Conservation (phyloP, 2,888 invertebrate genomes). For the Andrena praecox region DNA sequence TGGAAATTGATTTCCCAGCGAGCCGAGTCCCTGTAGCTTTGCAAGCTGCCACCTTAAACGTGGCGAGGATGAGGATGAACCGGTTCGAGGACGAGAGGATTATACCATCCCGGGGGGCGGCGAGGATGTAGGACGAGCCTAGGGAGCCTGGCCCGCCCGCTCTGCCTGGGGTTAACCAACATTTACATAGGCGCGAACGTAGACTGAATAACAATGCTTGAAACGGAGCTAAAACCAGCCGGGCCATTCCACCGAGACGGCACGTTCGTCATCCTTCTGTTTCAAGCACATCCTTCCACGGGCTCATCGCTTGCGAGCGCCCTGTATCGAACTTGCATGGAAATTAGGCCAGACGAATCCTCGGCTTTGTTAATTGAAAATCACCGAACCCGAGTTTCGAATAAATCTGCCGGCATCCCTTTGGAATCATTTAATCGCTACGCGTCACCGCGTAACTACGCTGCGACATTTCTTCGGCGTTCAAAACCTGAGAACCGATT, state of each 20-base stretch:
- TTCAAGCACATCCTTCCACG: slow-evolving; percentile 41
- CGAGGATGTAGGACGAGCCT: slow-evolving; percentile 66
- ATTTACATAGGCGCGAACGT: slow-evolving; percentile 78
- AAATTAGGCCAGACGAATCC: slow-evolving; percentile 38
- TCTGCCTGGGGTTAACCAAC: slow-evolving; percentile 75
- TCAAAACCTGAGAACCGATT: too few species aligned
- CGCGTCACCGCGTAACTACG: background rate
- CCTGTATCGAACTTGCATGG: slow-evolving; percentile 52
- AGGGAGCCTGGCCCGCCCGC: slow-evolving; percentile 52
- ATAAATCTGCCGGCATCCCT: background rate
- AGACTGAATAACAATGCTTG: slow-evolving; percentile 79
- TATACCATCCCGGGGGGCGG: slow-evolving; percentile 60
- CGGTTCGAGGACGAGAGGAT: slow-evolving; percentile 64
- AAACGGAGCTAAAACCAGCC: slow-evolving; percentile 71
- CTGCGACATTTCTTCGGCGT: too few species aligned
- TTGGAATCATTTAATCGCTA: background rate
- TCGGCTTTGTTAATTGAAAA: slow-evolving; percentile 33
- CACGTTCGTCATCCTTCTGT: slow-evolving; percentile 56
- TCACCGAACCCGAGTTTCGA: background rate
- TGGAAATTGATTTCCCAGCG: slow-evolving; percentile 52
- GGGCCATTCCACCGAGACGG: slow-evolving; percentile 52
- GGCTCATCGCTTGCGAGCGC: slow-evolving; percentile 14
- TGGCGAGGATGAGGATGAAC: slow-evolving; percentile 61
- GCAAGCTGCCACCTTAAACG: slow-evolving; percentile 69
- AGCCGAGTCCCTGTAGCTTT: slow-evolving; percentile 29